Evolutionary conservation across 2,888 invertebrate species (phyloP).

Genomic region (Bembecia ichneumoniformis): DNA sequence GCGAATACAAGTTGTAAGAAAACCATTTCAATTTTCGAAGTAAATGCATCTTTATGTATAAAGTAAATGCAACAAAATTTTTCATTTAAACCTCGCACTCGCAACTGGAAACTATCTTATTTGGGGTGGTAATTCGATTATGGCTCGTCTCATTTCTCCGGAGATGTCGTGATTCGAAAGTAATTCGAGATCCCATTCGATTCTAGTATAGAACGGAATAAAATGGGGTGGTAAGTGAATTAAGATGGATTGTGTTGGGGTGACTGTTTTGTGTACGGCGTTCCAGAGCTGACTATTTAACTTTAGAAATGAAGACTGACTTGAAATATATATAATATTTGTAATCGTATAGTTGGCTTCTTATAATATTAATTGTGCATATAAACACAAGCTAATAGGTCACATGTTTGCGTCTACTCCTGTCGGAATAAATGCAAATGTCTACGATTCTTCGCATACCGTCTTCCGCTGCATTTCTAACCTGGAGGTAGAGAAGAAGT

Average conservation of each 20-base stretch:
- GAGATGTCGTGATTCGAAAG: conserved; percentile 46
- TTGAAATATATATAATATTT: too few relatives aligned
- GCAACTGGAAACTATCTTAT: conserved; percentile 40
- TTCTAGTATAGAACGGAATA: conserved; percentile 24
- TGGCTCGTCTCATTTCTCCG: conserved; percentile 48
- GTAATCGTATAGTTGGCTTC: too few relatives aligned
- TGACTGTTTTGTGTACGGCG: conserved; percentile 2
- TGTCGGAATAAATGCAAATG: too few relatives aligned
- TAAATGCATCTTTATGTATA: conserved; percentile 3
- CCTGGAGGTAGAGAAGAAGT: too few relatives aligned
- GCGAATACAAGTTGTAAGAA: conserved; percentile 2
- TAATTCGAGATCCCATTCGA: conserved; percentile 40
- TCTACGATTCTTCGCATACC: too few relatives aligned
- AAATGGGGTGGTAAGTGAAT: conserved; percentile 49
- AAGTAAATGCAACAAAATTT: conserved; percentile 21
- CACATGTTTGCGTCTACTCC: too few relatives aligned
- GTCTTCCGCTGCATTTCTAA: too few relatives aligned
- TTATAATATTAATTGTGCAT: too few relatives aligned
- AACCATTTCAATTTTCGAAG: background rate
- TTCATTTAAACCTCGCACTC: conserved; percentile 23
- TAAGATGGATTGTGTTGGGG: conserved; percentile 44
- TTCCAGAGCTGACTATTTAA: too few relatives aligned
- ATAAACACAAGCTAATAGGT: too few relatives aligned
- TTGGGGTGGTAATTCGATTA: conserved; percentile 47
- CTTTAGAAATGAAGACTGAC: too few relatives aligned